These are phyloP conservation scores for Neocrepidodera transversa DNA, from an alignment of 2,888 invertebrate species.

Conservation along the genomic window DNA sequence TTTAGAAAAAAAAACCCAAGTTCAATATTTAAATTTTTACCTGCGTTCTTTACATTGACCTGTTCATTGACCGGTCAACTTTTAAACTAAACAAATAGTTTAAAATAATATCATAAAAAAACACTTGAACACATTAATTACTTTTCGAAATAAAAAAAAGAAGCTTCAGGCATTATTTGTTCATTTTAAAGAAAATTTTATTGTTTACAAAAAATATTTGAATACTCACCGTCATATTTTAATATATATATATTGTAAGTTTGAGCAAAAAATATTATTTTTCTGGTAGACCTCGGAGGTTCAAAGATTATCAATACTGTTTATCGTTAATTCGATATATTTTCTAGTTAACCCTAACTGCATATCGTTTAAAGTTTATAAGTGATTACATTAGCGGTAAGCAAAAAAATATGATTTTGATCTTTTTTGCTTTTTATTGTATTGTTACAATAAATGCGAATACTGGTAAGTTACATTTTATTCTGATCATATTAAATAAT, in stretches of 20 bases:
- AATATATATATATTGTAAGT: not conserved
- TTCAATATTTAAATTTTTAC: not conserved
- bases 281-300: not conserved
- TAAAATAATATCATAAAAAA: not conserved
- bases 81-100: not conserved
- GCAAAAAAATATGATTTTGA: no score
- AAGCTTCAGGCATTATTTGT: not conserved
- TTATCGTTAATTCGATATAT: not conserved
- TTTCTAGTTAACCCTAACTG: not conserved
- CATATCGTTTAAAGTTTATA: not conserved
- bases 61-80: not conserved
- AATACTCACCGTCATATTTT: no score
- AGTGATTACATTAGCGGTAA: no score
- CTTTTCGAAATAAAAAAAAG: not conserved
- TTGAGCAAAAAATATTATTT: not conserved
- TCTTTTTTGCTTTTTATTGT: no score
- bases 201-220: no score
- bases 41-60: not conserved
- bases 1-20: no score
- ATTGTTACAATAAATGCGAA: not conserved
- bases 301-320: slow-evolving; percentile 8
- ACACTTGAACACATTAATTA: not conserved
- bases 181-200: no score
- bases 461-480: not conserved
- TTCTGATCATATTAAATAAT: not conserved